phyloP scores from a whole-genome alignment of 2,113 vertebrate species.

The Dolichotis patagonum region DNA sequence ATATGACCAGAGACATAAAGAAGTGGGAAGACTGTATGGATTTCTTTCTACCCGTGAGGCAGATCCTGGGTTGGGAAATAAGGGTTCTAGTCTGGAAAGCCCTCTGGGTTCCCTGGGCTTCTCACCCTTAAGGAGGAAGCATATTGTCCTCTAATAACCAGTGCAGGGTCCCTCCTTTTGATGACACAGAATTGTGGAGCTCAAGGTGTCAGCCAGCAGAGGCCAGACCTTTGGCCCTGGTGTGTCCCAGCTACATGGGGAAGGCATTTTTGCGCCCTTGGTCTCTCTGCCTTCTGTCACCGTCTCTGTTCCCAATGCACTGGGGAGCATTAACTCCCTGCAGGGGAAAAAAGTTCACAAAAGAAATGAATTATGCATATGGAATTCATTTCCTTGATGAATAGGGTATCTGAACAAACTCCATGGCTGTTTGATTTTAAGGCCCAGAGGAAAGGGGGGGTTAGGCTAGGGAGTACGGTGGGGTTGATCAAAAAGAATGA shows the following conservation, averaged over 20 bases:
- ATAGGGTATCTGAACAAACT: slow-evolving; percentile 86
- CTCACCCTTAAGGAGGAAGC: background rate
- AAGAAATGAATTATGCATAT: slow-evolving; percentile 91
- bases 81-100: background rate
- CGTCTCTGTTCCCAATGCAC: slow-evolving; percentile 77
- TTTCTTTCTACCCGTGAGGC: background rate
- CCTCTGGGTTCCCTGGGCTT: background rate
- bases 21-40: slow-evolving; percentile 4
- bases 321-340: slow-evolving; percentile 81
- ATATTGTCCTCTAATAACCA: slow-evolving; percentile 60
- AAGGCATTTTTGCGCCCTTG: slow-evolving; percentile 47
- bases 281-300: slow-evolving; percentile 75
- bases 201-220: slow-evolving; percentile 59
- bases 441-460: slow-evolving; percentile 72
- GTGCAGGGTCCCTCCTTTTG: background rate
- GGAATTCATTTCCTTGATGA: slow-evolving; percentile 90
- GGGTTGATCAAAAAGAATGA: slow-evolving; percentile 34
- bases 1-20: slow-evolving; percentile 51
- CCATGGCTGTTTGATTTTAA: slow-evolving; percentile 83
- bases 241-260: slow-evolving; percentile 32
- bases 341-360: slow-evolving; percentile 86
- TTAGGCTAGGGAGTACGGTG: slow-evolving; percentile 44
- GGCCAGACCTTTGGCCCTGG: slow-evolving; percentile 61
- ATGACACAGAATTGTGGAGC: slow-evolving; percentile 39
- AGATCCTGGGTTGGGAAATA: background rate